Evolutionary conservation across 2,113 vertebrate species (phyloP).

Genomic region (Sterna hirundo): DNA sequence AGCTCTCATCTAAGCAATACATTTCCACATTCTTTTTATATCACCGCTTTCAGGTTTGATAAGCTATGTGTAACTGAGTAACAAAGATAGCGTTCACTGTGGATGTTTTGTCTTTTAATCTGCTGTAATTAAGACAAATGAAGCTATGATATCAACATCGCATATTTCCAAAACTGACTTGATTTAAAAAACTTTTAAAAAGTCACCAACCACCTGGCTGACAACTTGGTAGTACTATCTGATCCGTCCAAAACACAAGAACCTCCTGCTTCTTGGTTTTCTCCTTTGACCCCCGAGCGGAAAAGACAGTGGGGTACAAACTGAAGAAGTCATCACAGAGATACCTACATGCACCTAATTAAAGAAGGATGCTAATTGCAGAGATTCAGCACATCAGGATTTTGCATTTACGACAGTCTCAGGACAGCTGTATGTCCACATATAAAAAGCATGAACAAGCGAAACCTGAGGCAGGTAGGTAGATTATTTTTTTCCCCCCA

Average conservation of each 20-base stretch:
- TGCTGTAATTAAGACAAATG: neutral
- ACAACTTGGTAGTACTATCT: neutral
- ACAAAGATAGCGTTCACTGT: neutral
- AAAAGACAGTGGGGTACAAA: neutral
- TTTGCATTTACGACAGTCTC: neutral
- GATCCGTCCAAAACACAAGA: neutral
- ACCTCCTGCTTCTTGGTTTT: neutral
- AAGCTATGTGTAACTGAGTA: neutral
- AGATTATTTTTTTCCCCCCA: rapidly evolving
- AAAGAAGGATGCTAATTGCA: neutral
- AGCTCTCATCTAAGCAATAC: neutral
- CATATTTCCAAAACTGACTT: neutral
- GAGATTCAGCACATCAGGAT: neutral
- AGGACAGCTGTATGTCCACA: neutral
- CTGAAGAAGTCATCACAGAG: neutral
- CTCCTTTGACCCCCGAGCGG: rapidly evolving
- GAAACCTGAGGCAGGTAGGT: neutral
- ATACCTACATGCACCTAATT: neutral
- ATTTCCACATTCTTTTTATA: neutral
- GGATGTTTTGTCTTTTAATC: neutral
- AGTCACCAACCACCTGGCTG: neutral
- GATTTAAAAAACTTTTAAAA: neutral
- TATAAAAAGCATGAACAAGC: neutral
- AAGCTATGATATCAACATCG: neutral
- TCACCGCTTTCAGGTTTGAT: neutral